A percentile compares a stretch with the other conserved stretches of the same genome.
Conservation (phyloP, 2,888 invertebrate genomes). For the Lomographa bimaculata region DNA sequence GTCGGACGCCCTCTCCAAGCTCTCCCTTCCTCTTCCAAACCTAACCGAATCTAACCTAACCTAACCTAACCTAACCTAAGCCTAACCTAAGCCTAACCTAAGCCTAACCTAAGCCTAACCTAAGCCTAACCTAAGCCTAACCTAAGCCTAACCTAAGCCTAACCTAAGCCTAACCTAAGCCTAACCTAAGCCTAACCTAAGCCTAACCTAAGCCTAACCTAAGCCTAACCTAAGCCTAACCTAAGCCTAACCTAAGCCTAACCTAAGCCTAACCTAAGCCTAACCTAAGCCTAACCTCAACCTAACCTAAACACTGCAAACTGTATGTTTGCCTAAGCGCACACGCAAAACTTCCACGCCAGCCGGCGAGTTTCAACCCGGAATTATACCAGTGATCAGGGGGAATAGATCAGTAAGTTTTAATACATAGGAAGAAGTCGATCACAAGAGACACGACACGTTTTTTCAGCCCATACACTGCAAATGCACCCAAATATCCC, state of each 20-base stretch:
- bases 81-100: slow-evolving; percentile 3
- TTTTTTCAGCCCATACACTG: too few species aligned
- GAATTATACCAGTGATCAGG: too few species aligned
- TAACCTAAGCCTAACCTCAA: slow-evolving; percentile 7
- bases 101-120: slow-evolving; percentile 14
- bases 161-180: slow-evolving; percentile 13
- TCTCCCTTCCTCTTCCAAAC: slow-evolving; percentile 22
- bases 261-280: slow-evolving; percentile 14
- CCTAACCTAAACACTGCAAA: too few species aligned
- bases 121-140: slow-evolving; percentile 7
- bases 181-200: slow-evolving; percentile 8
- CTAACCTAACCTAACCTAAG: slow-evolving; percentile 26
- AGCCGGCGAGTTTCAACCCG: too few species aligned
- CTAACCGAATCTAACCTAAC: slow-evolving; percentile 31
- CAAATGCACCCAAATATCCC: too few species aligned
- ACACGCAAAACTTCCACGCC: too few species aligned
- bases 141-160: not conserved
- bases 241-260: slow-evolving; percentile 1
- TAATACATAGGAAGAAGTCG: too few species aligned
- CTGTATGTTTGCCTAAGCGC: too few species aligned
- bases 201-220: too few species aligned
- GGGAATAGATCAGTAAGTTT: too few species aligned
- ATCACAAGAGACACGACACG: too few species aligned
- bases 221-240: slow-evolving; percentile 12
- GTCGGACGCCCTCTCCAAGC: too few species aligned